A percentile compares a stretch with the other conserved stretches of the same genome.
phyloP scores from a whole-genome alignment of 2,888 invertebrate genomes.

The Caenorhabditis macrosperma region DNA sequence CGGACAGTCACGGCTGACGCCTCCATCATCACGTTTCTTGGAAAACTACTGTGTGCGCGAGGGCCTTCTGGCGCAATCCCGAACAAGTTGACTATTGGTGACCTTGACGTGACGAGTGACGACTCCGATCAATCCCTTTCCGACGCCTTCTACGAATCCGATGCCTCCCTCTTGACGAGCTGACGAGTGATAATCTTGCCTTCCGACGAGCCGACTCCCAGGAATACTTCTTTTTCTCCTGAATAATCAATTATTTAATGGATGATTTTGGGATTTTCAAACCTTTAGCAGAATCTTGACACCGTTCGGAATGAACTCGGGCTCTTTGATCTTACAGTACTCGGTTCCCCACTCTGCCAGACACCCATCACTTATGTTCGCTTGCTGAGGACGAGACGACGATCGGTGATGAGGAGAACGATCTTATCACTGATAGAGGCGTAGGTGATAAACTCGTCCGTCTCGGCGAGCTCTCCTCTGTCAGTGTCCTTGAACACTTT shows the following conservation, averaged over 20 bases:
- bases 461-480: conserved; percentile 86
- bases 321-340: conserved; percentile 87
- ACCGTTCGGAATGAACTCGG: conserved; percentile 86
- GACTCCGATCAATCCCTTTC: too few relatives aligned
- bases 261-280: neutral
- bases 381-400: conserved; percentile 84
- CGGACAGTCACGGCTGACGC: too few relatives aligned
- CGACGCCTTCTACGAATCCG: too few relatives aligned
- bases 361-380: conserved; percentile 92
- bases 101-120: too few relatives aligned
- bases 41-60: too few relatives aligned
- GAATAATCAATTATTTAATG: neutral
- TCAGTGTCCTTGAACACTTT: conserved; percentile 88
- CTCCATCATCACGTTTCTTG: too few relatives aligned
- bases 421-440: conserved; percentile 77
- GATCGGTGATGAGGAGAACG: conserved; percentile 78
- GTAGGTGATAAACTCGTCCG: conserved; percentile 90
- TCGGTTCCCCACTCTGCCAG: conserved; percentile 85
- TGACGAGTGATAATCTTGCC: conserved; percentile 75
- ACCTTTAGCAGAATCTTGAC: conserved; percentile 82
- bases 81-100: too few relatives aligned
- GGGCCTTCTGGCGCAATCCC: too few relatives aligned
- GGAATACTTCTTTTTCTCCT: conserved; percentile 76
- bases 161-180: too few relatives aligned
- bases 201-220: conserved; percentile 73